Percentiles rank a stretch among this genome's conserved stretches.
phyloP scores from a whole-genome alignment of 2,797 vertebrate genomes.

The Valencia hispanica region DNA sequence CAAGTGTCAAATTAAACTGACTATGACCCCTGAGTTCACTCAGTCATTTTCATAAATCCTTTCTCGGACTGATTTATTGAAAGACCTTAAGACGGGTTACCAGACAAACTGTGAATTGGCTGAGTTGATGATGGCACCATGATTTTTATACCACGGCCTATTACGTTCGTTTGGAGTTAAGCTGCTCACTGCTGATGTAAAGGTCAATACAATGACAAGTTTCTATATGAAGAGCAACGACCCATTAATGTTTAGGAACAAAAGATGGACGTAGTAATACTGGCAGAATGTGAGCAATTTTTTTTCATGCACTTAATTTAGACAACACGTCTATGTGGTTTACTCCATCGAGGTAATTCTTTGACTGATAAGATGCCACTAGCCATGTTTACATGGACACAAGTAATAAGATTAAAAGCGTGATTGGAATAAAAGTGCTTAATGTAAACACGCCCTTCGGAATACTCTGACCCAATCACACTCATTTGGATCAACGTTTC shows the following conservation, averaged over 20 bases:
- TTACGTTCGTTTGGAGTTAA: slow-evolving; percentile 72
- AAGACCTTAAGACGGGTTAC: slow-evolving; percentile 72
- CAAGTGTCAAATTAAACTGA: slow-evolving; percentile 80
- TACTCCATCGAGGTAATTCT: slow-evolving; percentile 32
- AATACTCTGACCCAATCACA: too few species aligned
- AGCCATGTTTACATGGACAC: too few species aligned
- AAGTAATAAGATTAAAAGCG: too few species aligned
- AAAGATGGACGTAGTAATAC: slow-evolving; percentile 55
- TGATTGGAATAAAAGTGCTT: too few species aligned
- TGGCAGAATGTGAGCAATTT: slow-evolving; percentile 44
- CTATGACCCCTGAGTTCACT: slow-evolving; percentile 79
- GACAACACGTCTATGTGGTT: slow-evolving; percentile 34
- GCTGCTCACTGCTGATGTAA: slow-evolving; percentile 68
- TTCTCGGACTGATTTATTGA: slow-evolving; percentile 78
- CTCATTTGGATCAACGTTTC: too few species aligned
- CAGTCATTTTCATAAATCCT: slow-evolving; percentile 80
- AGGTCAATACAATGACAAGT: slow-evolving; percentile 77
- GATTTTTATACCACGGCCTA: slow-evolving; percentile 66
- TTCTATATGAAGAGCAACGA: slow-evolving; percentile 65
- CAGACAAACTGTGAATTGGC: slow-evolving; percentile 77
- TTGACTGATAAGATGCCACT: slow-evolving; percentile 27
- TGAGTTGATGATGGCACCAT: slow-evolving; percentile 75
- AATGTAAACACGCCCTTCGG: too few species aligned
- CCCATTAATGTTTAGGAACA: slow-evolving; percentile 60
- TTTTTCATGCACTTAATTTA: slow-evolving; percentile 40